A percentile compares a stretch with the other conserved stretches of the same genome.
Evolutionary conservation across 1,140 invertebrate genomes (phyloP).

Genomic region (Scaptomyza montana): DNA sequence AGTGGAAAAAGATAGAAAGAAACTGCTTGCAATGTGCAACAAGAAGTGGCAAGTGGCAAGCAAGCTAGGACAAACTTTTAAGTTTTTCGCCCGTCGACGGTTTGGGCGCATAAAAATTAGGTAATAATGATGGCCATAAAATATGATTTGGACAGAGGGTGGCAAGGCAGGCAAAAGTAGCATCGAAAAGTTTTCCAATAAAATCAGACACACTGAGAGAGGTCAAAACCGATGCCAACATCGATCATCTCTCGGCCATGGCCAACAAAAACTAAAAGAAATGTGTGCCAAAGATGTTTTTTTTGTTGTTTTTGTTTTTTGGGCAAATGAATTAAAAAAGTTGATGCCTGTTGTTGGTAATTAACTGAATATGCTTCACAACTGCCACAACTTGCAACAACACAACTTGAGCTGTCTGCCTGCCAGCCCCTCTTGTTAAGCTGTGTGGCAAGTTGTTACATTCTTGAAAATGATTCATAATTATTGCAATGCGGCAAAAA

Average conservation of each 20-base stretch:
- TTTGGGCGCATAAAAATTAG: conserved; percentile 75
- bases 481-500: conserved; percentile 79
- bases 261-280: conserved; percentile 4
- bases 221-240: conserved; percentile 68
- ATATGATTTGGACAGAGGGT: conserved; percentile 62
- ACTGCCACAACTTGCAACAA: conserved; percentile 1
- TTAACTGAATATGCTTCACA: conserved; percentile 49
- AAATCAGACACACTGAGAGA: conserved; percentile 70
- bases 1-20: conserved; percentile 4
- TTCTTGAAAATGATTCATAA: conserved; percentile 74
- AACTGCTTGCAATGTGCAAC: conserved; percentile 55
- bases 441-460: neutral
- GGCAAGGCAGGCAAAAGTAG: no score
- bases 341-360: conserved; percentile 60
- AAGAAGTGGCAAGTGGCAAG: conserved; percentile 32
- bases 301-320: conserved; percentile 9
- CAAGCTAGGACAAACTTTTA: conserved; percentile 67
- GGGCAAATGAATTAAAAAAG: conserved; percentile 73
- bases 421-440: no score
- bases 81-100: conserved; percentile 17
- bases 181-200: conserved; percentile 78
- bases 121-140: conserved; percentile 81
- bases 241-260: conserved; percentile 53
- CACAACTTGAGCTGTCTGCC: no score
- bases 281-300: conserved; percentile 50